phyloP scores from a whole-genome alignment of 2,888 invertebrate genomes.

The Agonum fuliginosum region DNA sequence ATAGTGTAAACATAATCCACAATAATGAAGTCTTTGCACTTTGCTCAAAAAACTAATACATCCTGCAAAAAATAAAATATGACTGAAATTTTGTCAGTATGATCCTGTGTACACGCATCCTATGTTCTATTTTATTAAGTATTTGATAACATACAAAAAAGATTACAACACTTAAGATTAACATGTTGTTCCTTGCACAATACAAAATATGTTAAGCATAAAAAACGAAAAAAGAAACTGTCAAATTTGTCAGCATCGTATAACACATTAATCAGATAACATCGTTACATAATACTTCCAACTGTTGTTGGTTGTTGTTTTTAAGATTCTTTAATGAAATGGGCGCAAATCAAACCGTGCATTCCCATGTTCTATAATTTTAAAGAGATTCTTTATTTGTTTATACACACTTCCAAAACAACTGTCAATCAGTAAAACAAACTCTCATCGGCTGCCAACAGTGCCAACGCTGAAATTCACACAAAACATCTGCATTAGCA shows the following conservation, averaged over 20 bases:
- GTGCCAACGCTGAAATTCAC: slow-evolving; percentile 14
- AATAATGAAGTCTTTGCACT: too few relatives aligned
- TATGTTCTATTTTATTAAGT: too few relatives aligned
- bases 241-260: not conserved
- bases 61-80: too few relatives aligned
- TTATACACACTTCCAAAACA: slow-evolving; percentile 19
- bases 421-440: slow-evolving; percentile 23
- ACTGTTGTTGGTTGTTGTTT: too few relatives aligned
- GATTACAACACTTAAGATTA: not conserved
- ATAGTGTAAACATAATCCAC: too few relatives aligned
- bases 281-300: too few relatives aligned
- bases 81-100: too few relatives aligned
- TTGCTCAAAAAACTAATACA: too few relatives aligned
- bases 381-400: slow-evolving; percentile 17
- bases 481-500: slow-evolving; percentile 19
- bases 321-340: not conserved
- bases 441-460: slow-evolving; percentile 20
- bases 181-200: not conserved
- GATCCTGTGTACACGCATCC: too few relatives aligned
- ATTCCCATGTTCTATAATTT: not conserved
- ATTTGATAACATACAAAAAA: not conserved
- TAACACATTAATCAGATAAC: not conserved
- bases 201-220: not conserved
- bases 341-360: not conserved
- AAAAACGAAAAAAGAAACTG: not conserved